A percentile compares a stretch with the other conserved stretches of the same genome.
Conservation (phyloP, 2,888 invertebrate species). For the Nasonia oneida region DNA sequence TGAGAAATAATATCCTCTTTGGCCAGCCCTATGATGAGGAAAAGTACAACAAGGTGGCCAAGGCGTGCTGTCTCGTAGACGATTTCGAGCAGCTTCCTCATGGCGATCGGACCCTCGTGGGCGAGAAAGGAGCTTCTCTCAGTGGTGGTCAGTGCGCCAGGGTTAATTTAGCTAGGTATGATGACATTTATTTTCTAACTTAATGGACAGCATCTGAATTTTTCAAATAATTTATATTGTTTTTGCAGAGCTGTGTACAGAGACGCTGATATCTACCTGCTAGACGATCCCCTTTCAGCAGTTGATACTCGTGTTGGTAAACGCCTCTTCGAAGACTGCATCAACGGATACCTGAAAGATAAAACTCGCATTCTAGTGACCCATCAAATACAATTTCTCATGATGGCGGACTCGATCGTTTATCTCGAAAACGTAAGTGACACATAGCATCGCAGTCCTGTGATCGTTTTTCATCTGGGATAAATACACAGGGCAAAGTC, state of each 20-base stretch:
- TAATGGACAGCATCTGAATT: neutral
- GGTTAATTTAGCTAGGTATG: constrained; percentile 85
- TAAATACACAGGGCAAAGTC: constrained; percentile 81
- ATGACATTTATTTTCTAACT: neutral
- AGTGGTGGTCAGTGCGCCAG: constrained; percentile 92
- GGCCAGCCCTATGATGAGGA: constrained; percentile 84
- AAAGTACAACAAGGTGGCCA: constrained; percentile 82
- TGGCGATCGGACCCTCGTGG: constrained; percentile 88
- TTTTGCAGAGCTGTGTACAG: constrained; percentile 85
- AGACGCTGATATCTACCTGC: constrained; percentile 87
- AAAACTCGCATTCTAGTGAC: constrained; percentile 89
- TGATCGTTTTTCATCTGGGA: neutral
- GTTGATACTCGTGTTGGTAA: constrained; percentile 89
- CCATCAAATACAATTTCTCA: constrained; percentile 90
- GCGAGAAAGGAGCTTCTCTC: constrained; percentile 88
- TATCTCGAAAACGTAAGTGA: constrained; percentile 84
- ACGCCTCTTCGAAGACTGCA: constrained; percentile 88
- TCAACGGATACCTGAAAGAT: constrained; percentile 83
- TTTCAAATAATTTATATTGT: neutral
- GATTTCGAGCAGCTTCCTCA: constrained; percentile 87
- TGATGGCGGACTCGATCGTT: constrained; percentile 83
- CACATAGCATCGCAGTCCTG: neutral
- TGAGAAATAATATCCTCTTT: constrained; percentile 92
- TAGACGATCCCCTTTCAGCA: constrained; percentile 90
- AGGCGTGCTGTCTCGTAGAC: constrained; percentile 83